Evolutionary conservation across 2,113 vertebrate genomes (phyloP).

Genomic region (Dascyllus trimaculatus): DNA sequence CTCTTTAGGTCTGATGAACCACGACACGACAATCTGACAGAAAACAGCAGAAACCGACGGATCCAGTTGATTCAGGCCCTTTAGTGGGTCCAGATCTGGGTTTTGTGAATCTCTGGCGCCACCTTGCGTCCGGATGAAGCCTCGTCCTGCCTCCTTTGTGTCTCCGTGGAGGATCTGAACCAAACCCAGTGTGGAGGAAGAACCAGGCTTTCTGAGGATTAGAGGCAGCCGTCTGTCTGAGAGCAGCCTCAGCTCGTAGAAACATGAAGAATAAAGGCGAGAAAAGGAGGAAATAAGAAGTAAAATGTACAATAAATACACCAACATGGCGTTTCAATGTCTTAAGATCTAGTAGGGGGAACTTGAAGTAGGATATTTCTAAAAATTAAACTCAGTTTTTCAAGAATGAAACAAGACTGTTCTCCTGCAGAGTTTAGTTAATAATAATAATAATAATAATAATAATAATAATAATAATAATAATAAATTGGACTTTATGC

Average conservation of each 20-base stretch:
- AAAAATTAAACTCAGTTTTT: too few relatives aligned
- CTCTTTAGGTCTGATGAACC: background rate
- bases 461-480: too few relatives aligned
- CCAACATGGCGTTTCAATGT: too few relatives aligned
- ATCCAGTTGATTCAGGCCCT: background rate
- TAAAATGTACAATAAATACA: background rate
- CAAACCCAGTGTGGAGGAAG: slow-evolving; percentile 2
- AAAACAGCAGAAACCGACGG: background rate
- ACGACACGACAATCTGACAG: background rate
- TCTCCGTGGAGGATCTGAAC: background rate
- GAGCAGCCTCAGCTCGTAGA: too few relatives aligned
- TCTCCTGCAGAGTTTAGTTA: too few relatives aligned
- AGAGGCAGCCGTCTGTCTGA: slow-evolving; percentile 45
- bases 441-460: too few relatives aligned
- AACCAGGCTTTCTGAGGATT: slow-evolving; percentile 15
- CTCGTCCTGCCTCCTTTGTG: background rate
- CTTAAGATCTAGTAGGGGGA: too few relatives aligned
- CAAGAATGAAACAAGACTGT: too few relatives aligned
- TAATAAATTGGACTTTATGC: too few relatives aligned
- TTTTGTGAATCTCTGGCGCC: slow-evolving; percentile 51
- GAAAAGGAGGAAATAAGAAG: background rate
- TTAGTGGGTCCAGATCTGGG: too few relatives aligned
- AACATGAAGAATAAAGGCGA: background rate
- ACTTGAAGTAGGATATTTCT: too few relatives aligned
- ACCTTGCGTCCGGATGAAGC: background rate